These are phyloP conservation scores for Passer domesticus DNA, from an alignment of 2,113 vertebrate genomes.

Conservation along the genomic window DNA sequence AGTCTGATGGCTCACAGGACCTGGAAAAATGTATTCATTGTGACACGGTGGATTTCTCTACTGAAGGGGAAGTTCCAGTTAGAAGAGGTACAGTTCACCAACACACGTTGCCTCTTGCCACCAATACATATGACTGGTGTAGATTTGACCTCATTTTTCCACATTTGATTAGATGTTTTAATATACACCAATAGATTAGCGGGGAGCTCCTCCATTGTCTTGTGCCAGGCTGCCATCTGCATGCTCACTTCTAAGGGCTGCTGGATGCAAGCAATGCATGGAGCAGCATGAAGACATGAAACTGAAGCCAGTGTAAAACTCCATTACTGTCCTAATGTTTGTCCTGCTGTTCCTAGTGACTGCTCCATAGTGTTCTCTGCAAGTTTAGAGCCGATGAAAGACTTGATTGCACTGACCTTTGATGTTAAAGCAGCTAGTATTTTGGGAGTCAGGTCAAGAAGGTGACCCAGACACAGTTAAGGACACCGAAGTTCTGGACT, in stretches of 20 bases:
- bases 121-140: not conserved
- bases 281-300: not conserved
- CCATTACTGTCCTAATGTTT: not conserved
- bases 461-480: not conserved
- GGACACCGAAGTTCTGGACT: accelerated
- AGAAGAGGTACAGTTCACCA: not conserved
- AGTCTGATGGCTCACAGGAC: not conserved
- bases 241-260: not conserved
- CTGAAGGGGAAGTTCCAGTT: not conserved
- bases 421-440: not conserved
- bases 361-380: not conserved
- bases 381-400: not conserved
- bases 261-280: not conserved
- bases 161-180: too few relatives aligned
- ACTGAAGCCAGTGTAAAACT: not conserved
- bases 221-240: not conserved
- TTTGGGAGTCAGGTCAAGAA: not conserved
- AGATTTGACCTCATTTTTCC: too few relatives aligned
- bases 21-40: not conserved
- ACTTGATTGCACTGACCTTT: not conserved
- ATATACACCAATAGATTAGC: too few relatives aligned
- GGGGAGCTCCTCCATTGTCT: not conserved
- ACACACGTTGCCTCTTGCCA: not conserved
- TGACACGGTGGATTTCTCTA: not conserved
- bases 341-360: not conserved